Evolutionary conservation across 2,888 invertebrate genomes (phyloP), one percentile per base, ranked within the genome.

Genomic region (Hypomecis punctinalis): DNA sequence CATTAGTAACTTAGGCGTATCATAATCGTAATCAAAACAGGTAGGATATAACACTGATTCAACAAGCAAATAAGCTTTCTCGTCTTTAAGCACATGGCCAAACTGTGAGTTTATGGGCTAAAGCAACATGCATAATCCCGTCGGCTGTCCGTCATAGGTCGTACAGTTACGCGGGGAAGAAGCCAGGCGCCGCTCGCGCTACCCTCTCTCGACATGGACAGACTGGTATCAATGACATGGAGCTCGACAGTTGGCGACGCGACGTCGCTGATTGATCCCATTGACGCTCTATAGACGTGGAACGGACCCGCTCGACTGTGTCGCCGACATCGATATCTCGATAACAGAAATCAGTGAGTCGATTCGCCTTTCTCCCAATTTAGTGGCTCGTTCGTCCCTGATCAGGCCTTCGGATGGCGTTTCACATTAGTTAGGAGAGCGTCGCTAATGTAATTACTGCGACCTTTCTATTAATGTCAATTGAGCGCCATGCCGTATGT

Each of bases 401-500:
- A 63, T 71, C 54, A 69, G 70, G 48, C 67, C 55, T 56, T 55
- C 49, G 76, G 79, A 75, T 75, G 75, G 69, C 76, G 80, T 75
- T 77, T 79, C 77, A 81, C 77, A 79, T 87, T 85, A 84, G 61
- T 67, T 69, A 69, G 79, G 62, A 80, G 77, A 76, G 72, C 78
- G 71, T 62, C 77, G 84, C 80, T 90, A 89, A 90, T 88, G 80
- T 79, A 86, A 90, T 89, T 88, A 89, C 69, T 66, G 75, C 83
- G 90, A 90, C 89, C 89, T 89, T 86, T 88, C 82, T 81, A 90
- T 88, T 89, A 83, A 80, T 83, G 85, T 88, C 88, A 90, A 90
- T 87, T 89, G 78, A 76, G 69, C 55, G 53, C 43, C 67, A 54
- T 58, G 58, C 58, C 54, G 59, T 63, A 60, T 64, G 51, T 56